phyloP scores from a whole-genome alignment of 2,888 invertebrate species.

The Rapana venosa region DNA sequence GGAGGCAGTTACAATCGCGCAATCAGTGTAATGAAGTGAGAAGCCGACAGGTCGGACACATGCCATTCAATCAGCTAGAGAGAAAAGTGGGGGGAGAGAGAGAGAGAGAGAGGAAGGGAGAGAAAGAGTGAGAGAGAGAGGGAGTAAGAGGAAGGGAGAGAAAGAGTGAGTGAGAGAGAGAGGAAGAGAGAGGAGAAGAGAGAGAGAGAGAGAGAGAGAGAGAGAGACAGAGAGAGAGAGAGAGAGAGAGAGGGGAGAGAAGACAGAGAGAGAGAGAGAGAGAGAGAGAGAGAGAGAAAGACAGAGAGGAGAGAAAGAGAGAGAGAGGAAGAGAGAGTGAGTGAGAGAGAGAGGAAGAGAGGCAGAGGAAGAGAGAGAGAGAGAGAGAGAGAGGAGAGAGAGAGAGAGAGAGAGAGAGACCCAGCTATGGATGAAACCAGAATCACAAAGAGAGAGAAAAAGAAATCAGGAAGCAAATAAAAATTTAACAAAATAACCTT shows the following conservation, averaged over 20 bases:
- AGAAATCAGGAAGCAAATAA: too few relatives aligned
- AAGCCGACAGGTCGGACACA: too few relatives aligned
- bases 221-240: background rate
- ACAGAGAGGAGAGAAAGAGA: too few relatives aligned
- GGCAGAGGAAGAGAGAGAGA: background rate
- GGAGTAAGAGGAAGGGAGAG: background rate
- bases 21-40: too few relatives aligned
- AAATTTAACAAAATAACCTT: too few relatives aligned
- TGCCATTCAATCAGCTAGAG: background rate
- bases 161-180: background rate
- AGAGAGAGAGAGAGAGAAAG: too few relatives aligned
- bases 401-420: background rate
- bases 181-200: background rate
- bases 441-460: too few relatives aligned
- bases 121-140: too few relatives aligned
- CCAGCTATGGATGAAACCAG: too few relatives aligned
- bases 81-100: background rate
- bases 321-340: background rate
- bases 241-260: background rate
- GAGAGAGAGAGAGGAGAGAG: background rate
- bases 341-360: background rate
- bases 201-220: background rate
- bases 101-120: background rate
- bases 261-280: constrained; percentile 45
- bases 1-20: too few relatives aligned